A percentile compares a stretch with the other conserved stretches of the same genome.
Conservation (phyloP, 1,140 invertebrate genomes). For the Yoshiicerus persimilis region DNA sequence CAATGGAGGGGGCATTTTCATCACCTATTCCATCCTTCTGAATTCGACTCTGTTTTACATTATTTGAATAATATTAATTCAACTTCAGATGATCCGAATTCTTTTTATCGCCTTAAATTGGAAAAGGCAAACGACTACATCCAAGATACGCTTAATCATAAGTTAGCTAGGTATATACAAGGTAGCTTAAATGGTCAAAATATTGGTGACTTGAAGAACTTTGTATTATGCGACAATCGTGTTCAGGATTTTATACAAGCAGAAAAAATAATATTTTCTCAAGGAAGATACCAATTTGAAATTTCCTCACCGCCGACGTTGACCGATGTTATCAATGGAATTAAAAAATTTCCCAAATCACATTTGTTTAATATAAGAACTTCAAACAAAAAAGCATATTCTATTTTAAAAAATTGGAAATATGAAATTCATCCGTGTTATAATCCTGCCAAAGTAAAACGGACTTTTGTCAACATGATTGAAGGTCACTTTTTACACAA, state of each 20-base stretch:
- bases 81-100: neutral
- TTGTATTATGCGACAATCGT: neutral
- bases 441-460: neutral
- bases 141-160: neutral
- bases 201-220: neutral
- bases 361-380: neutral
- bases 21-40: neutral
- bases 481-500: neutral
- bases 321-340: neutral
- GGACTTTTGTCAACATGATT: neutral
- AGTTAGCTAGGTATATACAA: neutral
- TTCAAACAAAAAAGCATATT: neutral
- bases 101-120: neutral
- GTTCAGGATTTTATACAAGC: neutral
- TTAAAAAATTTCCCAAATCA: neutral
- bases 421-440: neutral
- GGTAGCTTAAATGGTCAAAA: neutral
- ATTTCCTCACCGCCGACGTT: neutral
- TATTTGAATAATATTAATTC: neutral
- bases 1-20: too few species aligned
- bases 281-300: neutral
- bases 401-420: neutral
- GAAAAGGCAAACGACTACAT: neutral
- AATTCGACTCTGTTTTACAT: neutral
- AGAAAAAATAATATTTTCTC: neutral